A percentile compares a stretch with the other conserved stretches of the same genome.
These are phyloP conservation scores for Arizona elegans DNA, from an alignment of 2,113 vertebrate genomes.

Conservation along the genomic window DNA sequence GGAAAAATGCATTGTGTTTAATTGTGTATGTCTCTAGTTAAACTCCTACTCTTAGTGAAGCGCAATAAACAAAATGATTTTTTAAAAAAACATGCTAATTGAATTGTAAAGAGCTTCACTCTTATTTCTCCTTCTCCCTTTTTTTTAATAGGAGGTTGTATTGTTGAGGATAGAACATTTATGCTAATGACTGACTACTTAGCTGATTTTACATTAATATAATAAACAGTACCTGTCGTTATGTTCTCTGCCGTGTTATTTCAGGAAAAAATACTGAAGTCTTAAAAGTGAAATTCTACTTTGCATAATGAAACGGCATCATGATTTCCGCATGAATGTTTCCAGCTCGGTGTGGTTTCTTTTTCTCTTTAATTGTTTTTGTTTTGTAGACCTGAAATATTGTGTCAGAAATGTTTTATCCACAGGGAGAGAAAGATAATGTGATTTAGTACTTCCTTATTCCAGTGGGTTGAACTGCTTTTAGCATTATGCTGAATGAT, in stretches of 20 bases:
- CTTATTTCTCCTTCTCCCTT: neutral
- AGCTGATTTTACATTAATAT: slow-evolving; percentile 77
- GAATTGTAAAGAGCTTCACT: slow-evolving; percentile 66
- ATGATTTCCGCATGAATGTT: slow-evolving; percentile 58
- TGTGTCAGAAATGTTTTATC: slow-evolving; percentile 53
- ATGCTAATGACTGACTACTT: slow-evolving; percentile 75
- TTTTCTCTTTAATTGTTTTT: slow-evolving; percentile 31
- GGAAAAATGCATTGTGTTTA: slow-evolving; percentile 38
- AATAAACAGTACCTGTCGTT: slow-evolving; percentile 75
- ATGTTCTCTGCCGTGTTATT: slow-evolving; percentile 59
- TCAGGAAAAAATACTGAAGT: slow-evolving; percentile 60
- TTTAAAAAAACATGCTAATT: slow-evolving; percentile 75
- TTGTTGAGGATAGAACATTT: slow-evolving; percentile 72
- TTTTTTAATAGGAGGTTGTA: slow-evolving; percentile 62
- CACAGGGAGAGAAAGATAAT: slow-evolving; percentile 46
- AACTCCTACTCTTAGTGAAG: slow-evolving; percentile 65
- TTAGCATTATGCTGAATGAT: slow-evolving; percentile 35
- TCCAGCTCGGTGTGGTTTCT: slow-evolving; percentile 8
- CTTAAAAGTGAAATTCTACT: slow-evolving; percentile 67
- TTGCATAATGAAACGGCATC: slow-evolving; percentile 63
- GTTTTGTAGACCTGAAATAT: slow-evolving; percentile 56
- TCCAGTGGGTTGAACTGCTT: slow-evolving; percentile 30
- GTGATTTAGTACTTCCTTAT: slow-evolving; percentile 33
- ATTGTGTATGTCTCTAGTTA: slow-evolving; percentile 54
- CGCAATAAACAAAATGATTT: slow-evolving; percentile 66